phyloP scores from a whole-genome alignment of 2,888 invertebrate species.

The Rhingia campestris region DNA sequence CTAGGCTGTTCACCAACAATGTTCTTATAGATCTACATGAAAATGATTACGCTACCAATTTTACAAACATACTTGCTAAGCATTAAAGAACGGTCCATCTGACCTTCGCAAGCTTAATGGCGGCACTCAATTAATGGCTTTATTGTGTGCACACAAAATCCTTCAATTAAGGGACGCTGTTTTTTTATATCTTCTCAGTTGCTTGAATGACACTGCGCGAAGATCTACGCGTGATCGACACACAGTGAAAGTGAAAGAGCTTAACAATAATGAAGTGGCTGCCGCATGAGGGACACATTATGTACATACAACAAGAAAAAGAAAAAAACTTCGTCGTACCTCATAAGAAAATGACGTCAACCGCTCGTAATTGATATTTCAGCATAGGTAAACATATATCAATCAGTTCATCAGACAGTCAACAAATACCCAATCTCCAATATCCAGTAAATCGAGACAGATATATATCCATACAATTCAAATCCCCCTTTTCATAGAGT shows the following conservation, averaged over 20 bases:
- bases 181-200: too few species aligned
- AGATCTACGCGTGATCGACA: conserved; percentile 3
- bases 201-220: not conserved
- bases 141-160: too few species aligned
- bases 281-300: not conserved
- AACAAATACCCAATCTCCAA: conserved; percentile 45
- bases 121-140: too few species aligned
- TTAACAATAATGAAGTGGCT: not conserved
- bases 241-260: conserved; percentile 52
- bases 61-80: too few species aligned
- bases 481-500: conserved; percentile 29
- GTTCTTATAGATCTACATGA: too few species aligned
- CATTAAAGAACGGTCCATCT: too few species aligned
- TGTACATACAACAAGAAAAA: not conserved
- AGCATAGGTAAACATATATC: conserved; percentile 18
- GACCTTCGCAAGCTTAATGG: too few species aligned
- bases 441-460: conserved; percentile 47
- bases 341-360: conserved; percentile 41
- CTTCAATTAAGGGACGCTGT: too few species aligned
- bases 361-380: conserved; percentile 21
- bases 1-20: too few species aligned
- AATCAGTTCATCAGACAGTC: conserved; percentile 38
- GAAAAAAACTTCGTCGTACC: not conserved
- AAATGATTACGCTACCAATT: too few species aligned
- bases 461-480: conserved; percentile 17